Evolutionary conservation across 2,797 vertebrate species (phyloP).

Genomic region (Liasis olivaceus): DNA sequence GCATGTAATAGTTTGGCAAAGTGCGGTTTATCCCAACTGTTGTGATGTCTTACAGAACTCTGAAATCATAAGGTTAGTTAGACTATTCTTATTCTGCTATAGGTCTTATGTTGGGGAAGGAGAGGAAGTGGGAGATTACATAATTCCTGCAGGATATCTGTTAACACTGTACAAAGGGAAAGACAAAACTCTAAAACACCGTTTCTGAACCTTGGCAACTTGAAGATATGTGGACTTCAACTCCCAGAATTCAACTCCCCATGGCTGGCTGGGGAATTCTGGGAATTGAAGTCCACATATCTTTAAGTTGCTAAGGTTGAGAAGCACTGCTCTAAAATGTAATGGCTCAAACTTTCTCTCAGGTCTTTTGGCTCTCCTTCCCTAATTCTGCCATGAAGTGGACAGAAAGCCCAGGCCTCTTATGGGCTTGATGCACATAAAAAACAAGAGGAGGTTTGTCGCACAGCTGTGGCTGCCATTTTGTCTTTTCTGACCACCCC

Average conservation of each 20-base stretch:
- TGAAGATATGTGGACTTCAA: too few relatives aligned
- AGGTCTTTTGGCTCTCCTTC: not conserved
- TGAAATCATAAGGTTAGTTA: conserved; percentile 1
- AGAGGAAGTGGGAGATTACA: not conserved
- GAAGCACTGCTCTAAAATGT: not conserved
- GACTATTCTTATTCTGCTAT: conserved; percentile 32
- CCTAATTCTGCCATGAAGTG: not conserved
- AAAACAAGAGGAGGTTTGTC: not conserved
- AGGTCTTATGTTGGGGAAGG: conserved; percentile 24
- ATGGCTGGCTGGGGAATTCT: too few relatives aligned
- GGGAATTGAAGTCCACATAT: too few relatives aligned
- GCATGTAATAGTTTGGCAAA: conserved; percentile 60
- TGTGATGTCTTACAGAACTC: conserved; percentile 33
- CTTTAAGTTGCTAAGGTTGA: too few relatives aligned
- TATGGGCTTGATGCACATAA: not conserved
- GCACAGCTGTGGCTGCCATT: not conserved
- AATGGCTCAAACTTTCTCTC: not conserved
- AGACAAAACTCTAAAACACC: not conserved
- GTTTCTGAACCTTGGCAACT: too few relatives aligned
- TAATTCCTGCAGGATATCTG: conserved; percentile 39
- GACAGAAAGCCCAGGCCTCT: not conserved
- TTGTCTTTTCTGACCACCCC: not conserved
- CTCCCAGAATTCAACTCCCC: too few relatives aligned
- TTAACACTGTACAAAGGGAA: not conserved
- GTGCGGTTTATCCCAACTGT: not conserved